Evolutionary conservation across 1,140 invertebrate genomes (phyloP).

Genomic region (Akabosia matsudoensis): DNA sequence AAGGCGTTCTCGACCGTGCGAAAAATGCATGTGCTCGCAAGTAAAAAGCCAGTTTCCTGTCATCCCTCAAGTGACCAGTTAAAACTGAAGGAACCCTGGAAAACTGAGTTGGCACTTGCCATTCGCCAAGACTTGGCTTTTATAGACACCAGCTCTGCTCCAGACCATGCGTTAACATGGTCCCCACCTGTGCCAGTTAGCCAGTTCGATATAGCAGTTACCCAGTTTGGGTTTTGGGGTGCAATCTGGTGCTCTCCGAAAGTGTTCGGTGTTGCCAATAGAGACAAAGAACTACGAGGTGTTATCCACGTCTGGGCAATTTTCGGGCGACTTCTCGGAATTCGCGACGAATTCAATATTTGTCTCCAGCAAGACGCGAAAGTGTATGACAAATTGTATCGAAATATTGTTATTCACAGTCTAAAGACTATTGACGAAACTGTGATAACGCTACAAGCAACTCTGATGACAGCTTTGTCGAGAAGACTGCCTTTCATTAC

Average conservation of each 20-base stretch:
- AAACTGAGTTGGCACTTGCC: slow-evolving; percentile 7
- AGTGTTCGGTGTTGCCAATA: slow-evolving; percentile 25
- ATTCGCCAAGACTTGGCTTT: slow-evolving; percentile 25
- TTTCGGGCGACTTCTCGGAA: slow-evolving; percentile 33
- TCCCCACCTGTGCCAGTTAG: slow-evolving; percentile 28
- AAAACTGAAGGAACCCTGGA: neutral
- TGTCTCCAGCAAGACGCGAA: slow-evolving; percentile 31
- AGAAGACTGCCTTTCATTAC: neutral
- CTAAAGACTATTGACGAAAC: slow-evolving; percentile 32
- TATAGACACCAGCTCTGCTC: slow-evolving; percentile 23
- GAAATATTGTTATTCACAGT: slow-evolving; percentile 31
- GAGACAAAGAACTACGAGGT: slow-evolving; percentile 28
- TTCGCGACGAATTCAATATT: slow-evolving; percentile 43
- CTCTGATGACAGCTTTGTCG: slow-evolving; percentile 10
- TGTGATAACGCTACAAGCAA: slow-evolving; percentile 28
- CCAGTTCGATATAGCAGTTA: slow-evolving; percentile 43
- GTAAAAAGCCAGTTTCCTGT: neutral
- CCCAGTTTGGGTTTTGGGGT: slow-evolving; percentile 38
- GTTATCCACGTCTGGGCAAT: slow-evolving; percentile 42
- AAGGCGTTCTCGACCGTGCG: slow-evolving; percentile 13
- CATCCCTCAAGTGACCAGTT: neutral
- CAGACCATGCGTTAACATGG: slow-evolving; percentile 28
- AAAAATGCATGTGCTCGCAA: slow-evolving; percentile 26
- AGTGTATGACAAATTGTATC: slow-evolving; percentile 28
- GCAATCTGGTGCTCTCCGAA: slow-evolving; percentile 29